These are phyloP conservation scores for Pycnomerus fuliginosus DNA, from an alignment of 2,888 invertebrate genomes.

Conservation along the genomic window DNA sequence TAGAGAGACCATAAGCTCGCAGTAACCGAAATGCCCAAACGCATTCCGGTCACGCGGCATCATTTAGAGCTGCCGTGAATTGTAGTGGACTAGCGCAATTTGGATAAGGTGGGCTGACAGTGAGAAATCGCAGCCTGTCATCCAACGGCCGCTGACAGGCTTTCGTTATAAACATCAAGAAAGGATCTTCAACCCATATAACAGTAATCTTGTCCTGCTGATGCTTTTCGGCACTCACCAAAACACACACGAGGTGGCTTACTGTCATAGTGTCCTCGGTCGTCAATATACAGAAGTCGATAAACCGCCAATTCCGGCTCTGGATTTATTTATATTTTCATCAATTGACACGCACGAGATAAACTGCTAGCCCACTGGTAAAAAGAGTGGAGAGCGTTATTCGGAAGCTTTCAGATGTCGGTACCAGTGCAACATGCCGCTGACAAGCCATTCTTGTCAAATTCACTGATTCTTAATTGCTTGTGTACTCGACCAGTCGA, in stretches of 20 bases:
- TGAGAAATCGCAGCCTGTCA: slow-evolving; percentile 49
- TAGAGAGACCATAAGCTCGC: slow-evolving; percentile 24
- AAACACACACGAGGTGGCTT: slow-evolving; percentile 23
- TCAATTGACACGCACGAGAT: slow-evolving; percentile 34
- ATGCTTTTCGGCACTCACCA: slow-evolving; percentile 15
- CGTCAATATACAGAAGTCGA: slow-evolving; percentile 13
- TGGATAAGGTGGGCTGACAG: slow-evolving; percentile 49
- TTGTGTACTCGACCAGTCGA: slow-evolving; percentile 43
- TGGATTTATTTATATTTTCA: slow-evolving; percentile 42
- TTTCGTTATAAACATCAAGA: slow-evolving; percentile 38
- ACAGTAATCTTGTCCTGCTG: slow-evolving; percentile 21
- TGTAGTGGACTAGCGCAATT: slow-evolving; percentile 46
- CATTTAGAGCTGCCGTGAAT: slow-evolving; percentile 44
- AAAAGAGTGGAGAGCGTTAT: slow-evolving; percentile 24
- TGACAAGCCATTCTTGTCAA: slow-evolving; percentile 46
- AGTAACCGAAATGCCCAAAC: slow-evolving; percentile 27
- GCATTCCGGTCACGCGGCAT: slow-evolving; percentile 48
- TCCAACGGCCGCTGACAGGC: slow-evolving; percentile 47
- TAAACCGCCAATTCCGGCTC: slow-evolving; percentile 18
- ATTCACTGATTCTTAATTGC: slow-evolving; percentile 45
- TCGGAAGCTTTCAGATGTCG: slow-evolving; percentile 40
- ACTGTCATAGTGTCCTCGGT: slow-evolving; percentile 23
- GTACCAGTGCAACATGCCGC: slow-evolving; percentile 41
- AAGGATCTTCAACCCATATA: slow-evolving; percentile 27
- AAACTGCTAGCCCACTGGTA: slow-evolving; percentile 15